phyloP scores from a whole-genome alignment of 2,113 vertebrate species.

The Apteryx owenii region DNA sequence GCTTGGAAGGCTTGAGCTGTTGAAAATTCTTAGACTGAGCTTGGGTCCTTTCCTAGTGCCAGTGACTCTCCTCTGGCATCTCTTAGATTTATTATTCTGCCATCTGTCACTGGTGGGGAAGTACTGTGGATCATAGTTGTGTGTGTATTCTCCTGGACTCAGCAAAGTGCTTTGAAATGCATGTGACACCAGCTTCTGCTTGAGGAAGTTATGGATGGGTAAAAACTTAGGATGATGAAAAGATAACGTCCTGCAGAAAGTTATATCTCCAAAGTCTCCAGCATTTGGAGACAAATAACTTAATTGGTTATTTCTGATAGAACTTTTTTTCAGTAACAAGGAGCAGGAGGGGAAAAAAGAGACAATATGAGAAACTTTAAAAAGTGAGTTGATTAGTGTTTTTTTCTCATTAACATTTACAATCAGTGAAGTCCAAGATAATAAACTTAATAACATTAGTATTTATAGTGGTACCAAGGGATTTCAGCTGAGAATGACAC shows the following conservation, averaged over 20 bases:
- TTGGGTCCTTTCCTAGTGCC: background rate
- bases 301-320: background rate
- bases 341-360: background rate
- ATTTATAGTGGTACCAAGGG: background rate
- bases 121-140: background rate
- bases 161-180: background rate
- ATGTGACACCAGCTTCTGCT: background rate
- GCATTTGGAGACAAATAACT: background rate
- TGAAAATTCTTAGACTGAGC: slow-evolving; percentile 12
- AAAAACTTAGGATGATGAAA: background rate
- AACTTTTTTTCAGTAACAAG: background rate
- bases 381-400: background rate
- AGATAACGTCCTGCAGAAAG: background rate
- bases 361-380: background rate
- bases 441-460: background rate
- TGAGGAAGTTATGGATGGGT: background rate
- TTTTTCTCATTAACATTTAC: background rate
- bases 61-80: background rate
- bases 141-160: background rate
- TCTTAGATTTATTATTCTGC: slow-evolving; percentile 6
- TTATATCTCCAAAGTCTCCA: background rate
- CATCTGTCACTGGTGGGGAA: background rate
- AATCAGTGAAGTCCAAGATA: background rate
- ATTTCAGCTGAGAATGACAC: background rate
- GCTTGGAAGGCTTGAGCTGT: background rate